Evolutionary conservation across 1,140 invertebrate species (phyloP), one percentile per base, ranked within the genome.

Genomic region (Drosophila pandora): DNA sequence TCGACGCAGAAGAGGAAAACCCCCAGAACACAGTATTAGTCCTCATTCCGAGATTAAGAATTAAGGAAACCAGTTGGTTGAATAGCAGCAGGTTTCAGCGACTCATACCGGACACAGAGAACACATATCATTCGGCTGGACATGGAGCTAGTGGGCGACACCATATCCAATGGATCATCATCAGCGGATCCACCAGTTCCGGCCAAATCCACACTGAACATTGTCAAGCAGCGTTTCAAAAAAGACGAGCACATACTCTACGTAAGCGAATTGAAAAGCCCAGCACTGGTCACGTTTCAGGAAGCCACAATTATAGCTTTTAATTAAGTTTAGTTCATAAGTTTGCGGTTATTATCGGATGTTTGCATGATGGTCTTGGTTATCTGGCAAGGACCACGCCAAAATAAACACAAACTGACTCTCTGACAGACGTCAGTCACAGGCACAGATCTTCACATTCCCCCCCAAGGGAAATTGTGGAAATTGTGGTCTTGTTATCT

Each of bases 221-320:
- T 91, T 23, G 82, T 91, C 7, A 88, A 88, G 63, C 72, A 90
- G 53, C 81, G 90, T 6, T 90, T 91, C 50, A 91, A 91, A 67
- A 64, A 89, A 4, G 90, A 91, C 21, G 90, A 91, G 64, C 72
- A 57, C 48, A 81, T 91, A 43, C 68, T 84, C 43, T 57, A 77
- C 56, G 90, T 91, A 82, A 47, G 43, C 34, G 2, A 34, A 34
- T 10, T 34, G 2, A 2, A 9, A 32, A 32, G 8, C 9, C 7
- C 30, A 32, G 17, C 17, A 32, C 6, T 32, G 6, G 30, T 32
- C 30, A 32, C 30, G 7, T 32, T 12, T 32, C 34, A 37, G 34
- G 34, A 37, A 37, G 9, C 0, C 34, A 9, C 34, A 37, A 37
- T 37, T 37, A 37, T 37, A 12, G 10, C 34, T 12, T 10, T n/a